Evolutionary conservation across 2,797 vertebrate genomes (phyloP), one percentile per base, ranked within the genome.

Genomic region (Gambelia wislizenii): DNA sequence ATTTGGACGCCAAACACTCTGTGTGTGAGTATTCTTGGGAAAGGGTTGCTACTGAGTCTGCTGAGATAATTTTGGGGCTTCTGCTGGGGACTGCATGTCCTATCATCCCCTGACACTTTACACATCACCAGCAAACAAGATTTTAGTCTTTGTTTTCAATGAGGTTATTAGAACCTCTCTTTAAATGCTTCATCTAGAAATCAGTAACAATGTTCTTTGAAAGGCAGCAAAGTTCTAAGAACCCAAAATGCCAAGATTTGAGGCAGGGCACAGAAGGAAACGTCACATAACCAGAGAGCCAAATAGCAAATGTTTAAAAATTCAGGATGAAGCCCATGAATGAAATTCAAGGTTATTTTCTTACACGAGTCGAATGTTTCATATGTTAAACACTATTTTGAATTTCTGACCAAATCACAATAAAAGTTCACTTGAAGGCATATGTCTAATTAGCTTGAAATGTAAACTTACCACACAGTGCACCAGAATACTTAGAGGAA

Each of bases 401-500:
- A 75, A n/a, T 80, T 56, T 9, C 30, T 52, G 77, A 10, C n/a
- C 47, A 72, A 56, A 56, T 42, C 27, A 74, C 36, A n/a, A 30
- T 59, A 75, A 75, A 56, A 75, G 25, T 36, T 22, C 80, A 89
- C 89, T 30, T 36, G 84, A 89, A 87, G 52, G n/a, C 33, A 30
- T 44, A 25, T 8, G 70, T 89, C 84, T 59, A 47, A 84, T 56
- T 16, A 1, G 80, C 70, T 42, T 80, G 84, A 67, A 77, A 42
- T 84, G 42, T 79, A 56, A 83, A 96, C 98, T 98, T 96, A 99
- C 99, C 99, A 99, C 98, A 84, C 98, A 99, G 90, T 99, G 99
- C 92, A 99, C 99, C 82, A 99, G 97, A 95, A 99, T 98, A 95
- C 99, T 99, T 93, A 99, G 97, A 84, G 99, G 99, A 95, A 99